Percentiles rank a stretch among this genome's conserved stretches.
phyloP scores from a whole-genome alignment of 2,888 invertebrate genomes.

The Folsomia candida region DNA sequence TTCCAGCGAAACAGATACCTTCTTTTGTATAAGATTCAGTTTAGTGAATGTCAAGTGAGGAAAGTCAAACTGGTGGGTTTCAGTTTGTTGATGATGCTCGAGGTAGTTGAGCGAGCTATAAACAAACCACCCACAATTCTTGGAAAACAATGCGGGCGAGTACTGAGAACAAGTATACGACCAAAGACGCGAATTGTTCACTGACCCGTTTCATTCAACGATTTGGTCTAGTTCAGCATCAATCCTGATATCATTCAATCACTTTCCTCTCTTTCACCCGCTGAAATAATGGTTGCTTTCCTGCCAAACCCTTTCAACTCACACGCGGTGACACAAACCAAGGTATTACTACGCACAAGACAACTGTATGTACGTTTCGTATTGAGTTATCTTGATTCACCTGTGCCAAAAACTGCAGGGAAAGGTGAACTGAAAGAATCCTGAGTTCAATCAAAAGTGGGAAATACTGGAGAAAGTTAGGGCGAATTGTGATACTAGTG shows the following conservation, averaged over 20 bases:
- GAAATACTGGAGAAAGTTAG: neutral
- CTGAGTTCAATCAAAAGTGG: neutral
- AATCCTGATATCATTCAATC: neutral
- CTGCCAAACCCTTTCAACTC: no score
- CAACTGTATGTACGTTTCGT: no score
- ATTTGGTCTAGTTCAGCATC: neutral
- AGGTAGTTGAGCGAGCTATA: neutral
- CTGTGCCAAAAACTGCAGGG: neutral
- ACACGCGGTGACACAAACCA: no score
- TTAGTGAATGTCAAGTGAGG: no score
- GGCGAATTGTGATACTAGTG: no score
- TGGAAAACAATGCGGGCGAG: neutral
- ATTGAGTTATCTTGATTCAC: neutral
- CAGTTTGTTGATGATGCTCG: neutral
- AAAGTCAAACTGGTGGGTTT: neutral
- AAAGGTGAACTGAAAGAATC: neutral
- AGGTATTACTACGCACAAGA: no score
- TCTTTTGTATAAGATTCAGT: no score
- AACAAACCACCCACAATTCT: no score
- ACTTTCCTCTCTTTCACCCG: neutral
- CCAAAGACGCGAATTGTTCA: neutral
- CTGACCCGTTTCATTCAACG: neutral
- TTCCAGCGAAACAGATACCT: no score
- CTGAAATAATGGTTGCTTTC: no score
- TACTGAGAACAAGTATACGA: neutral